Evolutionary conservation across 1,140 invertebrate genomes (phyloP), one percentile per base, ranked within the genome.

Genomic region (Brachionus rubens): DNA sequence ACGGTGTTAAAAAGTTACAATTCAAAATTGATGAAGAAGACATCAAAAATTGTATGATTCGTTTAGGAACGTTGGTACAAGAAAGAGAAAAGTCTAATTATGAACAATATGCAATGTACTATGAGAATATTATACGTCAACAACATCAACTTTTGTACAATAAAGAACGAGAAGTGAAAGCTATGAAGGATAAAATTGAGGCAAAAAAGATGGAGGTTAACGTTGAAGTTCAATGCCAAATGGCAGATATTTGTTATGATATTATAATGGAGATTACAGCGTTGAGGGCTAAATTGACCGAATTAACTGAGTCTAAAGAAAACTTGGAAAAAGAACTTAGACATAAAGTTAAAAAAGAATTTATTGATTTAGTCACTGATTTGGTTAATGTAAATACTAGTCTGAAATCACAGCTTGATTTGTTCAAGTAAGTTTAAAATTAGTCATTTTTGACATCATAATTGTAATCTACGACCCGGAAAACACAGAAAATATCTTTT

Each of bases 31-130:
- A 16, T 9, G 77, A 77, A 67, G 77, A 81, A 41, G 81, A 83
- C 67, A 72, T 84, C 12, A 80, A 82, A 30, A 72, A 68, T 24
- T 82, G 81, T 78, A 47, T 84, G 10, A 77, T 78, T 5, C 68
- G 80, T 30, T 78, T 85, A 7, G 80, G 79, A 7, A 77, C 78
- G 7, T 79, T 78, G 41, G 78, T 84, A 12, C 81, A 83, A 80
- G 78, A 77, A 1, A 77, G 82, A 76, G 83, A 85, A 76, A 82
- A 80, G 65, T 77, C 79, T 5, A 81, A 80, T 75, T 85, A 81
- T 80, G 82, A 83, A 56, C 83, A 80, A 80, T 83, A 84, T 76
- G 81, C 81, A 7, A 84, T 81, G 80, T 84, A 82, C 56, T 85
- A 84, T 80, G 84, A 85, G 76, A 83, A 82, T 43, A 65, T 84